phyloP scores from a whole-genome alignment of 2,113 vertebrate species.

The Caranx ignobilis region DNA sequence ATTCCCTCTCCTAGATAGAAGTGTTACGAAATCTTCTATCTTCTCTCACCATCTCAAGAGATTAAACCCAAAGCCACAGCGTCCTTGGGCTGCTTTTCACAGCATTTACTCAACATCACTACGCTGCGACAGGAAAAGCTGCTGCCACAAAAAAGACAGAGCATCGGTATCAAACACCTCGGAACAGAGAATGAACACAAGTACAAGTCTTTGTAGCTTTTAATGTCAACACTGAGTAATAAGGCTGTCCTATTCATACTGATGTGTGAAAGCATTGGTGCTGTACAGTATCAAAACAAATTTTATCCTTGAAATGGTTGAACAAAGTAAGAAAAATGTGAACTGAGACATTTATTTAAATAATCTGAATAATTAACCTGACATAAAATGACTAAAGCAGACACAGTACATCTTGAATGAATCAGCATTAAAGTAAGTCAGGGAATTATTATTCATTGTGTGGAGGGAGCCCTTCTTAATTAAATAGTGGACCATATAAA shows the following conservation, averaged over 20 bases:
- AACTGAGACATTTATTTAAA: not conserved
- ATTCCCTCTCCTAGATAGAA: not conserved
- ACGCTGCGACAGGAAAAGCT: not conserved
- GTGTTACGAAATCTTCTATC: not conserved
- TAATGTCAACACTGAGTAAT: not conserved
- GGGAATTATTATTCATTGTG: not conserved
- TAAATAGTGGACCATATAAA: constrained; percentile 36
- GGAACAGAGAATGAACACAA: not conserved
- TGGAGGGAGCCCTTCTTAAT: constrained; percentile 32
- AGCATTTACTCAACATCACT: not conserved
- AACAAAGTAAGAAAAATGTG: not conserved
- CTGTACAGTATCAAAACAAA: not conserved
- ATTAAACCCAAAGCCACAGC: not conserved
- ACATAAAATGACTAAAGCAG: not conserved
- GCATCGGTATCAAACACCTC: not conserved
- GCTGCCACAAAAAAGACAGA: not conserved
- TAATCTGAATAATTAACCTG: not conserved
- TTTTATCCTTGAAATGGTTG: not conserved
- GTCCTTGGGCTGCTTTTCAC: not conserved
- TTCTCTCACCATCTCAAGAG: not conserved
- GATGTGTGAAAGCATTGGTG: not conserved
- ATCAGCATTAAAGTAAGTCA: constrained; percentile 3
- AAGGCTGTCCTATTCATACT: not conserved
- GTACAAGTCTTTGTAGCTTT: not conserved
- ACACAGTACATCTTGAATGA: not conserved